phyloP scores from a whole-genome alignment of 2,797 vertebrate genomes.

The Dermochelys coriacea region DNA sequence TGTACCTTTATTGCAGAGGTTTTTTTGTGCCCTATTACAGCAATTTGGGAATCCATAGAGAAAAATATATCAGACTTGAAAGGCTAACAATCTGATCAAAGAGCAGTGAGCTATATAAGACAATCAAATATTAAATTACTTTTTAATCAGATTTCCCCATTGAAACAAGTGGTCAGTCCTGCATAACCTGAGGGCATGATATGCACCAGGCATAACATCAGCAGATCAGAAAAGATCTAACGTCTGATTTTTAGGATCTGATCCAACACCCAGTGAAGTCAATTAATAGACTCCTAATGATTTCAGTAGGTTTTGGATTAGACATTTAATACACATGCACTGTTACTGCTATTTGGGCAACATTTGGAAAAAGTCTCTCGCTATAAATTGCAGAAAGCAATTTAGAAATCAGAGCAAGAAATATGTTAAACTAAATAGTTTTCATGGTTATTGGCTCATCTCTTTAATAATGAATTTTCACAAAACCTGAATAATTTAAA shows the following conservation, averaged over 20 bases:
- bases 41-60: not conserved
- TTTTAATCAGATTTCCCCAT: not conserved
- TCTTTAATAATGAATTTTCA: conserved; percentile 54
- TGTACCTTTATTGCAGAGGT: not conserved
- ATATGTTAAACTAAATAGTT: conserved; percentile 39
- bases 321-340: not conserved
- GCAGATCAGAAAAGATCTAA: not conserved
- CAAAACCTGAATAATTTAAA: conserved; percentile 61
- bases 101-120: not conserved
- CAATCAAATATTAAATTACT: not conserved
- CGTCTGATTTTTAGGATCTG: not conserved
- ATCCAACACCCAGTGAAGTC: not conserved
- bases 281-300: not conserved
- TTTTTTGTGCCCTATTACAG: not conserved
- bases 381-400: conserved; percentile 40
- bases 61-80: not conserved
- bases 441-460: conserved; percentile 37
- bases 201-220: no score
- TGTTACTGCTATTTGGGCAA: not conserved
- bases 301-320: not conserved
- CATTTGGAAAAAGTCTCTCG: conserved; percentile 35
- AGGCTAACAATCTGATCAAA: not conserved
- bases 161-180: not conserved
- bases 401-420: conserved; percentile 41
- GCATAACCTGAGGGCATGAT: not conserved